Evolutionary conservation across 2,888 invertebrate species (phyloP).

Genomic region (Hedya salicella): DNA sequence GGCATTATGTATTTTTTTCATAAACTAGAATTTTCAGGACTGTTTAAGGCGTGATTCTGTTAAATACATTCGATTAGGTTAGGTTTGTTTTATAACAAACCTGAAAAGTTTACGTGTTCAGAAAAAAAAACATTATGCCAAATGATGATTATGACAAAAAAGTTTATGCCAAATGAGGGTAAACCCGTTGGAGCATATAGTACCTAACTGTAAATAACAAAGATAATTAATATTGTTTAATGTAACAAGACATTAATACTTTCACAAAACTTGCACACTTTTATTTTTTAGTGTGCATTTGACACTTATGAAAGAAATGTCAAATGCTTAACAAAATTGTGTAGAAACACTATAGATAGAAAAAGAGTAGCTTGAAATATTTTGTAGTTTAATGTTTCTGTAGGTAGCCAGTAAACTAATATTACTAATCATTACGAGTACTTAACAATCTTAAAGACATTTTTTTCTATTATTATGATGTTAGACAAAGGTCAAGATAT

Average conservation of each 20-base stretch:
- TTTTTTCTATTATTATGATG: background rate
- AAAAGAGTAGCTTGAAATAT: background rate
- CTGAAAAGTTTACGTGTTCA: no score
- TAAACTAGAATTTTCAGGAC: no score
- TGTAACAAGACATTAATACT: background rate
- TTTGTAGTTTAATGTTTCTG: background rate
- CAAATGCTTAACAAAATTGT: background rate
- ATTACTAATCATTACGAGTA: background rate
- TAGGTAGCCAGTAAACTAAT: background rate
- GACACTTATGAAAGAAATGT: background rate
- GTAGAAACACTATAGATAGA: background rate
- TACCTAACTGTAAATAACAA: conserved; percentile 7
- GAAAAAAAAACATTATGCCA: no score
- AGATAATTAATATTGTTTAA: background rate
- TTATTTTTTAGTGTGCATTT: background rate
- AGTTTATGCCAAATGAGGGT: no score
- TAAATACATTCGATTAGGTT: no score
- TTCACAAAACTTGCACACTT: background rate
- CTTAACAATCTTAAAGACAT: background rate
- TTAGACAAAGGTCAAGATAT: no score
- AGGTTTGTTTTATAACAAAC: no score
- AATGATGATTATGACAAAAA: no score
- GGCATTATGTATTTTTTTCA: no score
- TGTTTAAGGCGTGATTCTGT: no score
- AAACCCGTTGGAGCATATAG: background rate